These are phyloP conservation scores for Fukomys damarensis DNA, from an alignment of 2,113 vertebrate genomes.

Conservation along the genomic window DNA sequence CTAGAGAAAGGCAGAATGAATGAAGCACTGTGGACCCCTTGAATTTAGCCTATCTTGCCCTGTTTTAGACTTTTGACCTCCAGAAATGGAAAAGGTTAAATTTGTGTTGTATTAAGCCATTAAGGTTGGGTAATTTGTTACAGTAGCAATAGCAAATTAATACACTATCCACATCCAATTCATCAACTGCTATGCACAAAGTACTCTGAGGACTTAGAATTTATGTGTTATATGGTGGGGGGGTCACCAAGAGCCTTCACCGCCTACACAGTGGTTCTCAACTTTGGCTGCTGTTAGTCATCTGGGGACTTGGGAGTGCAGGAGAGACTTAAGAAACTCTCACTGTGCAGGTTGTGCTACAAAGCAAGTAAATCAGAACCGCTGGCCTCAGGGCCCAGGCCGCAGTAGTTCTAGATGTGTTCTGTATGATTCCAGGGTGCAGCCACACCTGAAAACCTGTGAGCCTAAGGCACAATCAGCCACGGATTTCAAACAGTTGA, in stretches of 20 bases:
- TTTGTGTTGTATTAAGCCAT: background rate
- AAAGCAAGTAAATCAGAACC: slow-evolving; percentile 18
- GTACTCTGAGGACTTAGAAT: background rate
- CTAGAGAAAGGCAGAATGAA: background rate
- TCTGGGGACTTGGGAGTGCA: background rate
- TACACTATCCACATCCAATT: background rate
- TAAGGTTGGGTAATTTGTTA: slow-evolving; percentile 1
- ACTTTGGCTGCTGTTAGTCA: background rate
- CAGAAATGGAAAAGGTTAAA: slow-evolving; percentile 33
- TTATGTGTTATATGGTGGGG: background rate
- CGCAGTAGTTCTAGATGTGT: background rate
- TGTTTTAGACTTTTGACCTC: background rate
- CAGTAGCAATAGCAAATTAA: slow-evolving; percentile 22
- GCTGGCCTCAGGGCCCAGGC: background rate
- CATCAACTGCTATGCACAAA: background rate
- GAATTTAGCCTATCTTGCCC: background rate
- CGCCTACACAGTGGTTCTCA: background rate
- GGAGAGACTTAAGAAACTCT: background rate
- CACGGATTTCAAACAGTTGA: background rate
- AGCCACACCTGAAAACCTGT: background rate
- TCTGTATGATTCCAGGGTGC: background rate
- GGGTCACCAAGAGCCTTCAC: background rate
- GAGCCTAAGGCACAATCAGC: background rate
- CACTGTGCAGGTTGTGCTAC: background rate
- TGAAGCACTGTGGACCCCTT: background rate